A percentile compares a stretch with the other conserved stretches of the same genome.
Conservation (phyloP, 2,888 invertebrate species). For the Caenorhabditis wallacei region DNA sequence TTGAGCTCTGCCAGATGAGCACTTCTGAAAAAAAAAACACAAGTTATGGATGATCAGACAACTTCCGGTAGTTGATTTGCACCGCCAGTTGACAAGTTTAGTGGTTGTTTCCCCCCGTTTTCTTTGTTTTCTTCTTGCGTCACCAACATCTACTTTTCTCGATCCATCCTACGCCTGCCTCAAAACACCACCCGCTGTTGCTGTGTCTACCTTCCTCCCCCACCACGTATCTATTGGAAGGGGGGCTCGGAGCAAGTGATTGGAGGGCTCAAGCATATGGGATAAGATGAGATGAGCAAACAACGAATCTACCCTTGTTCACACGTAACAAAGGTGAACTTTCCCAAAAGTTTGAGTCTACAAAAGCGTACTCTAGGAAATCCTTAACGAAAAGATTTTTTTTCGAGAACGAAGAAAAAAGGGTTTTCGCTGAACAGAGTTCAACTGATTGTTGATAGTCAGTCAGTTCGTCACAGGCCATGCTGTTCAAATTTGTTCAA, state of each 20-base stretch:
- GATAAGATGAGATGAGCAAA: constrained; percentile 38
- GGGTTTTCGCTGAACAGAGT: constrained; percentile 37
- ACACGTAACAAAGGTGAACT: constrained; percentile 30
- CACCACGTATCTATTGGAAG: constrained; percentile 27
- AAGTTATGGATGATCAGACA: background rate
- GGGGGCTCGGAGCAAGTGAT: constrained; percentile 38
- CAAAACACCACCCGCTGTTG: constrained; percentile 52
- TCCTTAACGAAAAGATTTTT: background rate
- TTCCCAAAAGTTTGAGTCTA: constrained; percentile 6
- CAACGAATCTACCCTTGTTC: constrained; percentile 38
- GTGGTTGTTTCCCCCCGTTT: constrained; percentile 38
- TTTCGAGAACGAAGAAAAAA: background rate
- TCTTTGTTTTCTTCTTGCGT: constrained; percentile 61
- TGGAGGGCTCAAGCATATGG: constrained; percentile 20
- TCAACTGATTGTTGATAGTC: constrained; percentile 39
- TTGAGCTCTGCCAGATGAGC: constrained; percentile 63
- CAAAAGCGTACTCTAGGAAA: constrained; percentile 7
- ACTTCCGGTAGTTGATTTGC: constrained; percentile 50
- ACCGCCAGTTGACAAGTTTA: constrained; percentile 61
- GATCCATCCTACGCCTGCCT: constrained; percentile 52
- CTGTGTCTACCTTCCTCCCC: constrained; percentile 37
- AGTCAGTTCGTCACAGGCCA: constrained; percentile 32
- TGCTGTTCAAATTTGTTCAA: constrained; percentile 59
- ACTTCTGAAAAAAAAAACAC: constrained; percentile 50
- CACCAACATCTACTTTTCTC: constrained; percentile 36